These are phyloP conservation scores for Belgica antarctica DNA, from an alignment of 2,888 invertebrate species.

Conservation along the genomic window DNA sequence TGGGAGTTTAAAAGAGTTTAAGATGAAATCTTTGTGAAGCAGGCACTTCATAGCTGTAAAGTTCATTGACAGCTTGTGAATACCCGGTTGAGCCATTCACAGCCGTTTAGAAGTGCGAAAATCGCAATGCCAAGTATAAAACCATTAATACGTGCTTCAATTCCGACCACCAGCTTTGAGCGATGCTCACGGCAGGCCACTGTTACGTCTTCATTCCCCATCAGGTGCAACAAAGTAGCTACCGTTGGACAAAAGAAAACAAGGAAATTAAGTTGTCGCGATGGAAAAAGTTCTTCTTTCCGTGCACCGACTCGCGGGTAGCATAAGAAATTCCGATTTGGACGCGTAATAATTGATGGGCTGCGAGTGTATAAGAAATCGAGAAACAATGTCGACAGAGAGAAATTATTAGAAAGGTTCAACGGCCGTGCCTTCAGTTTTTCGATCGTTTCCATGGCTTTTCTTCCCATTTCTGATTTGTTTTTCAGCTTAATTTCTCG, in stretches of 20 bases:
- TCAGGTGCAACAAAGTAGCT: background rate
- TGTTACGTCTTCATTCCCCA: no score
- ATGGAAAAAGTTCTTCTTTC: background rate
- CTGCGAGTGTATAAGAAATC: constrained; percentile 10
- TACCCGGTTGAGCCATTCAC: no score
- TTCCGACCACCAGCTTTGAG: no score
- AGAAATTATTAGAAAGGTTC: constrained; percentile 37
- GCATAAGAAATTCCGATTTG: background rate
- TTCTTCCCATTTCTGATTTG: no score
- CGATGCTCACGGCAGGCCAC: no score
- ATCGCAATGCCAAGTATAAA: no score
- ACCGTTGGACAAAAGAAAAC: background rate
- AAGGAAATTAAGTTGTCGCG: constrained; percentile 5
- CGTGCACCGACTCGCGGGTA: background rate
- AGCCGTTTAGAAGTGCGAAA: no score
- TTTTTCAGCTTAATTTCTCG: constrained; percentile 15
- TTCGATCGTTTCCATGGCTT: background rate
- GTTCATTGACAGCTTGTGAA: no score
- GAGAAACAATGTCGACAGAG: constrained; percentile 24
- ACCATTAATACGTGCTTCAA: no score
- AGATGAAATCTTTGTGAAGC: no score
- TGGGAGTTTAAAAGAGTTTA: no score
- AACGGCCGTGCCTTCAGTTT: constrained; percentile 29
- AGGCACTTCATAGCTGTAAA: no score
- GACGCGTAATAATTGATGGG: constrained; percentile 27